Percentiles rank a stretch among this genome's conserved stretches.
Conservation (phyloP, 2,888 invertebrate species). For the Drosophila cognata region DNA sequence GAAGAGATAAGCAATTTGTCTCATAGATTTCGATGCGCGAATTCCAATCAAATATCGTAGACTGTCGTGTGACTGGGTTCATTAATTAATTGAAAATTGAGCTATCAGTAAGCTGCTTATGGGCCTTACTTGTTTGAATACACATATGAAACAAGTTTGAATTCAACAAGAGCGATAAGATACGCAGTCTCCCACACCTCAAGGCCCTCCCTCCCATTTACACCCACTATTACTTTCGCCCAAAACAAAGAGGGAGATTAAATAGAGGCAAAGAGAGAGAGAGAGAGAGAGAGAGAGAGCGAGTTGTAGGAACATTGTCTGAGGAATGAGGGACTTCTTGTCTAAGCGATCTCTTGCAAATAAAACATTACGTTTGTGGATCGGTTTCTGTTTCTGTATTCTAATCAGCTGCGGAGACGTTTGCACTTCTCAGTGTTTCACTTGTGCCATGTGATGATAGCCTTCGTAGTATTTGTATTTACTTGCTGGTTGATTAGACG, state of each 20-base stretch:
- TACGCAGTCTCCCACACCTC: constrained; percentile 25
- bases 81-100: constrained; percentile 47
- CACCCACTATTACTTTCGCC: constrained; percentile 54
- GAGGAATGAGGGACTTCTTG: constrained; percentile 20
- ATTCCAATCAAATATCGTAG: neutral
- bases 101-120: constrained; percentile 36
- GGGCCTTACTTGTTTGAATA: constrained; percentile 24
- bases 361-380: constrained; percentile 35
- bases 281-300: neutral
- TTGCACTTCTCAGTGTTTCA: constrained; percentile 41
- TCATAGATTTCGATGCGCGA: neutral
- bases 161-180: constrained; percentile 46
- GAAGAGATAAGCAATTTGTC: neutral
- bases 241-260: neutral
- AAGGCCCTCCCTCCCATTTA: neutral
- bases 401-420: constrained; percentile 66
- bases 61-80: constrained; percentile 9
- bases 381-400: constrained; percentile 48
- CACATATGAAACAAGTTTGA: constrained; percentile 20
- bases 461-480: constrained; percentile 71
- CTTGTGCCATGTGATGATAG: constrained; percentile 57
- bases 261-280: neutral
- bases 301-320: neutral
- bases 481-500: constrained; percentile 61
- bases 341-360: constrained; percentile 51